Evolutionary conservation across 2,113 vertebrate species (phyloP).

Genomic region (Okapia johnstoni): DNA sequence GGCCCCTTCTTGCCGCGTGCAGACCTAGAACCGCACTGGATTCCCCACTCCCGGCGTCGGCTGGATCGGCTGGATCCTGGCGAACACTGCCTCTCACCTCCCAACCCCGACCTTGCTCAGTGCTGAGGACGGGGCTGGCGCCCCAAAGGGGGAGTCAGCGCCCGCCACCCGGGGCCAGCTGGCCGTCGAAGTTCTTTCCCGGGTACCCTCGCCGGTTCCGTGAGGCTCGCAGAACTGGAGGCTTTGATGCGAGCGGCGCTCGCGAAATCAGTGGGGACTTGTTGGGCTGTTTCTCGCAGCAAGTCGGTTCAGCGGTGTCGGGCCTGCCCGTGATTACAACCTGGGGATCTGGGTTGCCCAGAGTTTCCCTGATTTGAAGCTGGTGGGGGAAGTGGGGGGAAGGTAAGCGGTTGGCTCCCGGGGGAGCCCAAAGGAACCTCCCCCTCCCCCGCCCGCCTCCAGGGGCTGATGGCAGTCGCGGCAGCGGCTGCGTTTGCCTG

Average conservation of each 20-base stretch:
- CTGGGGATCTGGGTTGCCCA: background rate
- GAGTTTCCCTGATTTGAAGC: background rate
- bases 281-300: background rate
- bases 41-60: background rate
- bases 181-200: background rate
- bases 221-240: background rate
- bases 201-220: background rate
- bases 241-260: background rate
- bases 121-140: background rate
- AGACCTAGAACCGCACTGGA: background rate
- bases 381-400: background rate
- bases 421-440: slow-evolving; percentile 8
- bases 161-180: background rate
- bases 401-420: background rate
- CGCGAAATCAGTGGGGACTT: background rate
- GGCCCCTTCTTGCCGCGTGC: background rate
- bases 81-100: background rate
- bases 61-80: background rate
- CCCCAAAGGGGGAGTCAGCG: background rate
- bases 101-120: background rate
- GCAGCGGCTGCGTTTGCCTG: slow-evolving; percentile 41
- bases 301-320: background rate
- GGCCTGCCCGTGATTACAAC: background rate
- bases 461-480: background rate
- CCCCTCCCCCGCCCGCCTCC: background rate